Conservation (phyloP, 2,888 invertebrate species). For the Zygothrica quintamaculata region DNA sequence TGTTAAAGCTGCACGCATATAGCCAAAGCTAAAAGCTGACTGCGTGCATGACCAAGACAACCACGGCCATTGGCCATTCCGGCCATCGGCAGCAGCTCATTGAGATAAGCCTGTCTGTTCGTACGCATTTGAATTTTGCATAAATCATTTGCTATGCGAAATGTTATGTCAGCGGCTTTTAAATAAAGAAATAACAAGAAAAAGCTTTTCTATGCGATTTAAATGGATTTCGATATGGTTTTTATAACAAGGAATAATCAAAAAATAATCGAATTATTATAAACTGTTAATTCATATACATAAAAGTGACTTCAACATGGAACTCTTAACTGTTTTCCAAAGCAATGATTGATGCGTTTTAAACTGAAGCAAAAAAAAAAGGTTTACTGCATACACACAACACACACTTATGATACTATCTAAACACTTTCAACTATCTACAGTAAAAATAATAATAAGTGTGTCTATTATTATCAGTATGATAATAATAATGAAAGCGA, state of each 20-base stretch:
- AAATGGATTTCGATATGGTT: constrained; percentile 1
- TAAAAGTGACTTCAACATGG: too few relatives aligned
- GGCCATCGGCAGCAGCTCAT: constrained; percentile 67
- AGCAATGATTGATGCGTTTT: too few relatives aligned
- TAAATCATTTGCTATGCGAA: constrained; percentile 74
- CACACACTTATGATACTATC: too few relatives aligned
- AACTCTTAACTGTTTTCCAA: too few relatives aligned
- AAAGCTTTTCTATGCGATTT: constrained; percentile 37
- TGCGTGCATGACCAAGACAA: constrained; percentile 40
- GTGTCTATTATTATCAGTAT: constrained; percentile 24
- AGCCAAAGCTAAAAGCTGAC: constrained; percentile 46
- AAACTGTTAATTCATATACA: too few relatives aligned
- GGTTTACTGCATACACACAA: too few relatives aligned
- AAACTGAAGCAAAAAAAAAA: too few relatives aligned
- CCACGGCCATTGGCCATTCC: constrained; percentile 27
- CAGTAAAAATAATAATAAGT: constrained; percentile 22
- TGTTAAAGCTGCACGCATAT: constrained; percentile 59
- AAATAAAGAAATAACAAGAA: constrained; percentile 44
- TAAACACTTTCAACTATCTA: constrained; percentile 7
- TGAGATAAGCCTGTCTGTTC: constrained; percentile 76
- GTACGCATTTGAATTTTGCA: constrained; percentile 73
- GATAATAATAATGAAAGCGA: constrained; percentile 42
- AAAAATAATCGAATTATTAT: too few relatives aligned
- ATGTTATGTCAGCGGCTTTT: constrained; percentile 75
- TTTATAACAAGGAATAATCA: not conserved